Evolutionary conservation across 2,888 invertebrate species (phyloP).

Genomic region (Aricia artaxerxes): DNA sequence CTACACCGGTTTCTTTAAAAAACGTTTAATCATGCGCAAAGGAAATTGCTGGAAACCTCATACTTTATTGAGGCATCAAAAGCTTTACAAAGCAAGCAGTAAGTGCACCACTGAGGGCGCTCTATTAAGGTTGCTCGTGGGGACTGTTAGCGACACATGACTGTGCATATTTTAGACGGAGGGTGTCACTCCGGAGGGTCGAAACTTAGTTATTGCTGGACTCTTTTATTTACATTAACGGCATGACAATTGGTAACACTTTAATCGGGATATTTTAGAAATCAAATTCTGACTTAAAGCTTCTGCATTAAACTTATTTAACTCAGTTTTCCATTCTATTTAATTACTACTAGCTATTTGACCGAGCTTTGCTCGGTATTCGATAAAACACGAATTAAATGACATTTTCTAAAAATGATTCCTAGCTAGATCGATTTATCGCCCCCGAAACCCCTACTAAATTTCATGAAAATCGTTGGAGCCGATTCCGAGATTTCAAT

Average conservation of each 20-base stretch:
- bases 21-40: not conserved
- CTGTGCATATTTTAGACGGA: conserved; percentile 57
- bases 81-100: conserved; percentile 46
- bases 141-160: conserved; percentile 56
- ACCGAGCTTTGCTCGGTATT: no score
- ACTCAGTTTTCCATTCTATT: no score
- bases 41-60: not conserved
- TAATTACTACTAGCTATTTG: no score
- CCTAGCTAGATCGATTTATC: no score
- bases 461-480: no score
- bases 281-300: no score
- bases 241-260: not conserved
- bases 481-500: no score
- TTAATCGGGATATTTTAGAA: not conserved
- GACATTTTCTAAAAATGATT: no score
- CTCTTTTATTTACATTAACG: conserved; percentile 29
- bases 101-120: conserved; percentile 57
- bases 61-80: conserved; percentile 19
- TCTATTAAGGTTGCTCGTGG: conserved; percentile 67
- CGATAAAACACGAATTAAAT: no score
- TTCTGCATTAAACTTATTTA: not conserved
- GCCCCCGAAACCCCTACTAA: no score
- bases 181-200: conserved; percentile 48
- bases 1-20: not conserved
- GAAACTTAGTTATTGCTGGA: conserved; percentile 51